phyloP scores from a whole-genome alignment of 2,888 invertebrate genomes.

The Lasioglossum malachurum region DNA sequence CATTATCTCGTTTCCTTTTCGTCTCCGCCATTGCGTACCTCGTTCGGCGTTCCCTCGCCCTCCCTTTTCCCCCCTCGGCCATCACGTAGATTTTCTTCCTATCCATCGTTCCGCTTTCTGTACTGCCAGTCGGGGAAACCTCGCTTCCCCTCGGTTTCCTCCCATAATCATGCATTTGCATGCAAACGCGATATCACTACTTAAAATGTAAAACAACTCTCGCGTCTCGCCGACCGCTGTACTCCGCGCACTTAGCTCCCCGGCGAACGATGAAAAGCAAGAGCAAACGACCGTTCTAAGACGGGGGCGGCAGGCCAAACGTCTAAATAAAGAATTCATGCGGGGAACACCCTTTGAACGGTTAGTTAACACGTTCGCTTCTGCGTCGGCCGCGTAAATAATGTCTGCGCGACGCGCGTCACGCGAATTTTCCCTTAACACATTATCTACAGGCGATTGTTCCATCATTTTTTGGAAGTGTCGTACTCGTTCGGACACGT shows the following conservation, averaged over 20 bases:
- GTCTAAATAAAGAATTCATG: slow-evolving; percentile 50
- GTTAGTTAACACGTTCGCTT: slow-evolving; percentile 21
- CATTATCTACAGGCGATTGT: too few relatives aligned
- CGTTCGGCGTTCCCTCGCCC: slow-evolving; percentile 23
- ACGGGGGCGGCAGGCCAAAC: not conserved
- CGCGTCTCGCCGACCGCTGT: slow-evolving; percentile 64
- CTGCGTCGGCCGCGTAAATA: not conserved
- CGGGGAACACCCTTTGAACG: slow-evolving; percentile 19
- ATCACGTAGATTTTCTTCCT: slow-evolving; percentile 39
- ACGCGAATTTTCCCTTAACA: not conserved
- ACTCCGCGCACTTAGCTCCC: slow-evolving; percentile 25
- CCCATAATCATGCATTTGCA: slow-evolving; percentile 87
- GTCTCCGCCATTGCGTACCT: slow-evolving; percentile 56
- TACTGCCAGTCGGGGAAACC: slow-evolving; percentile 53
- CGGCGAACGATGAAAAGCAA: slow-evolving; percentile 48
- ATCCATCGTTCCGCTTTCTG: slow-evolving; percentile 32
- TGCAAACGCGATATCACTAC: slow-evolving; percentile 86
- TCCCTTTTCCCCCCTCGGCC: slow-evolving; percentile 25
- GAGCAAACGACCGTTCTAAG: slow-evolving; percentile 36
- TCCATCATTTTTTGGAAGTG: too few relatives aligned
- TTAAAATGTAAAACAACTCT: slow-evolving; percentile 85
- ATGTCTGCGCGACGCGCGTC: not conserved
- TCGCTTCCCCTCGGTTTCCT: slow-evolving; percentile 67
- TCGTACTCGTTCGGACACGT: too few relatives aligned
- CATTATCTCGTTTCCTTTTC: slow-evolving; percentile 72